A percentile compares a stretch with the other conserved stretches of the same genome.
Conservation (phyloP, 2,113 vertebrate genomes). For the Elephas maximus region DNA sequence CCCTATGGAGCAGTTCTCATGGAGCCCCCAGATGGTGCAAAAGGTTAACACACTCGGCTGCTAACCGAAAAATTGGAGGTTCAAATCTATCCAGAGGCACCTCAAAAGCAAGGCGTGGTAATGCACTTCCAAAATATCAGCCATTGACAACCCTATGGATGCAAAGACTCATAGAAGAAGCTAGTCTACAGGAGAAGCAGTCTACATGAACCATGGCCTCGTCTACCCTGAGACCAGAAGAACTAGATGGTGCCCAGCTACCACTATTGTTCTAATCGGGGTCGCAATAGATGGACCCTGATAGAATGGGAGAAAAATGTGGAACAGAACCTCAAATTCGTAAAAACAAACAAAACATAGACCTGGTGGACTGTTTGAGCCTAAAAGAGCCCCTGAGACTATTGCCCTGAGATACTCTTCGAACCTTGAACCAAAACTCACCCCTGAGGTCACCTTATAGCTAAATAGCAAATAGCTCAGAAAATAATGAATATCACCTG, state of each 20-base stretch:
- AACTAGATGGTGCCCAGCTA: background rate
- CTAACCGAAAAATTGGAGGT: background rate
- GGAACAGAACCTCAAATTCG: background rate
- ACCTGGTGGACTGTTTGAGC: background rate
- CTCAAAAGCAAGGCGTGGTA: background rate
- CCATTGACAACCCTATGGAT: background rate
- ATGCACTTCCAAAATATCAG: background rate
- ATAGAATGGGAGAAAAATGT: background rate
- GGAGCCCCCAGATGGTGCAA: background rate
- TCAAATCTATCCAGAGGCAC: background rate
- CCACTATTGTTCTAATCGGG: background rate
- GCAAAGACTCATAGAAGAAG: background rate
- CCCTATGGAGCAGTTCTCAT: background rate
- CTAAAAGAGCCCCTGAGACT: background rate
- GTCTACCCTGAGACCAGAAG: background rate
- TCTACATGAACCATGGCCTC: background rate
- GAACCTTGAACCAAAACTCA: background rate
- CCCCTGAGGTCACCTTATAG: background rate
- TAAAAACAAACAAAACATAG: background rate
- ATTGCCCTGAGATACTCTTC: background rate
- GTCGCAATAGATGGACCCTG: background rate
- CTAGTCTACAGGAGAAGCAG: background rate
- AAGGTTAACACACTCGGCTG: background rate
- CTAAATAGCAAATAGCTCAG: background rate
- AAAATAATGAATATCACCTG: background rate